Evolutionary conservation across 2,797 vertebrate genomes (phyloP).

Genomic region (Antennarius maculatus): DNA sequence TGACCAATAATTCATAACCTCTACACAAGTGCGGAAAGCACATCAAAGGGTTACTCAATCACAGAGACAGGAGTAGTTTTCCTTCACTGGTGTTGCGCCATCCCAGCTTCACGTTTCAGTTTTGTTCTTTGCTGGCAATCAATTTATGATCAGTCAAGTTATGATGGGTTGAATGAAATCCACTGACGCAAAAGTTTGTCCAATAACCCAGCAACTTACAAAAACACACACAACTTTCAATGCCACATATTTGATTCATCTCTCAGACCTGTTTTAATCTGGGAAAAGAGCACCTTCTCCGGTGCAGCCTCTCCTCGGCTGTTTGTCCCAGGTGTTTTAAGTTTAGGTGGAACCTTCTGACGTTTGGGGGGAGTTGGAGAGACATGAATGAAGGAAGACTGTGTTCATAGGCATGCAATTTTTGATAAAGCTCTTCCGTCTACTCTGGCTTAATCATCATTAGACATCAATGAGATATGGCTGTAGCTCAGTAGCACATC

Average conservation of each 20-base stretch:
- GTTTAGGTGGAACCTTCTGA: slow-evolving; percentile 16
- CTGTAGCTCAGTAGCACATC: slow-evolving; percentile 25
- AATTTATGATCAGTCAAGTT: too few relatives aligned
- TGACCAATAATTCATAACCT: background rate
- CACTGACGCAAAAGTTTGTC: too few relatives aligned
- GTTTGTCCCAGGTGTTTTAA: slow-evolving; percentile 54
- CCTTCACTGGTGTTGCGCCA: too few relatives aligned
- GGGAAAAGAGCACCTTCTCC: slow-evolving; percentile 18
- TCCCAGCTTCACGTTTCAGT: background rate
- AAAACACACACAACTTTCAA: background rate
- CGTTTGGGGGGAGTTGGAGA: background rate
- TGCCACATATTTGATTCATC: slow-evolving; percentile 31
- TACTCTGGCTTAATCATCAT: slow-evolving; percentile 36
- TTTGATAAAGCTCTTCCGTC: slow-evolving; percentile 32
- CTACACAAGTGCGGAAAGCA: background rate
- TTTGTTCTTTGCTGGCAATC: background rate
- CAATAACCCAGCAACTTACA: too few relatives aligned
- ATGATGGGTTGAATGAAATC: too few relatives aligned
- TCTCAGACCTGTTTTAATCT: slow-evolving; percentile 19
- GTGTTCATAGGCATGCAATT: slow-evolving; percentile 9
- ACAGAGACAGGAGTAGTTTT: background rate
- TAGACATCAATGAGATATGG: slow-evolving; percentile 21
- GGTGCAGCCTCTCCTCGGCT: slow-evolving; percentile 11
- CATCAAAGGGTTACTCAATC: background rate
- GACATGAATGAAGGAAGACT: slow-evolving; percentile 25